Evolutionary conservation across 2,888 invertebrate genomes (phyloP).

Genomic region (Lasioglossum morio): DNA sequence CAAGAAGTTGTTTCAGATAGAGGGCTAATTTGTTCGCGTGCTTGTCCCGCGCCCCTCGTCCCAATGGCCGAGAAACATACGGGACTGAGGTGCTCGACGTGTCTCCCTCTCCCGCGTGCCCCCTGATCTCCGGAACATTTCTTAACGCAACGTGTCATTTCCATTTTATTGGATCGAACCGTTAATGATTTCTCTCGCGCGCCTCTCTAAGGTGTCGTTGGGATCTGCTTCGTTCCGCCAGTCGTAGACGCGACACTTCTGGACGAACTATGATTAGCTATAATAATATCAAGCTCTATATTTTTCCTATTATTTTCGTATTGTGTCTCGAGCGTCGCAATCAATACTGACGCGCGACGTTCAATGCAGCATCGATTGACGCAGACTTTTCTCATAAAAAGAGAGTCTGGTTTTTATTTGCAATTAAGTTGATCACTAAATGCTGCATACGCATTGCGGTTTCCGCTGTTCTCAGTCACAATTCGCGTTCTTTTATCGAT

Average conservation of each 20-base stretch:
- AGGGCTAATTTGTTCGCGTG: conserved; percentile 83
- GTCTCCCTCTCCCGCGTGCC: conserved; percentile 28
- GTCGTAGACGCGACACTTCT: neutral
- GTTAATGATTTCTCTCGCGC: conserved; percentile 44
- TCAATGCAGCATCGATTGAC: neutral
- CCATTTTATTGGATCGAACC: conserved; percentile 57
- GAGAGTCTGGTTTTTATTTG: neutral
- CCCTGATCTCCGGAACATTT: conserved; percentile 47
- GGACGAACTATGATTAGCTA: neutral
- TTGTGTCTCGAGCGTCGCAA: neutral
- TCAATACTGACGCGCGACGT: neutral
- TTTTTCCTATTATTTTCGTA: neutral
- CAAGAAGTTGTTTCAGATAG: conserved; percentile 84
- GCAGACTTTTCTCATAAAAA: neutral
- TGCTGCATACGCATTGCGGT: neutral
- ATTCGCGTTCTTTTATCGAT: neutral
- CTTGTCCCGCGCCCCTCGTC: conserved; percentile 64
- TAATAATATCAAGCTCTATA: neutral
- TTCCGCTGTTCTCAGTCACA: neutral
- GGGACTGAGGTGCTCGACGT: conserved; percentile 58
- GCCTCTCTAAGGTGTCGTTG: neutral
- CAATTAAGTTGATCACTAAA: neutral
- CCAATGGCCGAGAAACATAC: conserved; percentile 50
- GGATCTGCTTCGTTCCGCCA: neutral
- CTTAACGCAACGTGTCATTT: conserved; percentile 62